Base-by-base conservation (phyloP, 1,140 invertebrate genomes). In the Neodiprion virginianus region DNA sequence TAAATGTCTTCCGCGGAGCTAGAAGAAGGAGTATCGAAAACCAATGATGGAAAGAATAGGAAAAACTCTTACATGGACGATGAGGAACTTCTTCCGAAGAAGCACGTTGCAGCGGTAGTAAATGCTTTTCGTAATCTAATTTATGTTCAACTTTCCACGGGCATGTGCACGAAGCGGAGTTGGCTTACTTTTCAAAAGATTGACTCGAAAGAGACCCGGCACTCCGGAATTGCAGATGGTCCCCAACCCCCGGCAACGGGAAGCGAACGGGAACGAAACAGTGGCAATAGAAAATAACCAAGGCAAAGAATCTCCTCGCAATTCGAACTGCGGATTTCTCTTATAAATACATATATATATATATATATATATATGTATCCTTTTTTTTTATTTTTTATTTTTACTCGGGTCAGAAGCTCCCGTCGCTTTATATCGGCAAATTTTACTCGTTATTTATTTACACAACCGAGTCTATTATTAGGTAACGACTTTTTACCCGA, bases 151-250 rank as follows among this genome's bases (percentile, higher is more conserved):
- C 82, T 86, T 40, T 80, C 74, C 77, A 68, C 53, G 76, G 74
- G 53, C 67, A 75, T 40, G 73, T 40, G 28, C 28, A 40, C 69
- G 73, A 70, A 77, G 73, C 73, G 78, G 12, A 80, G 78, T 74
- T 74, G 75, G 71, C 78, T 84, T 85, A 84, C 80, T 84, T 86
- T 82, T 83, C 81, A 81, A 85, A 83, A 86, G 82, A 87, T 87
- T 85, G 84, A 85, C 83, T 86, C 77, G 28, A 40, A 40, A 40
- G 28, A 40, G 28, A 40, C 28, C 28, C 28, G 28, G 28, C 28
- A 40, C 28, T 40, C 28, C 5, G 28, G 28, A 40, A 40, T 40
- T 40, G 28, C 28, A 40, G 28, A 40, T 40, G 28, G 28, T 40
- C 28, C 28, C 28, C 28, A 40, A 61, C n/a, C 53, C 53, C 53